Conservation (phyloP, 2,113 vertebrate species). For the Henicopernis longicauda region DNA sequence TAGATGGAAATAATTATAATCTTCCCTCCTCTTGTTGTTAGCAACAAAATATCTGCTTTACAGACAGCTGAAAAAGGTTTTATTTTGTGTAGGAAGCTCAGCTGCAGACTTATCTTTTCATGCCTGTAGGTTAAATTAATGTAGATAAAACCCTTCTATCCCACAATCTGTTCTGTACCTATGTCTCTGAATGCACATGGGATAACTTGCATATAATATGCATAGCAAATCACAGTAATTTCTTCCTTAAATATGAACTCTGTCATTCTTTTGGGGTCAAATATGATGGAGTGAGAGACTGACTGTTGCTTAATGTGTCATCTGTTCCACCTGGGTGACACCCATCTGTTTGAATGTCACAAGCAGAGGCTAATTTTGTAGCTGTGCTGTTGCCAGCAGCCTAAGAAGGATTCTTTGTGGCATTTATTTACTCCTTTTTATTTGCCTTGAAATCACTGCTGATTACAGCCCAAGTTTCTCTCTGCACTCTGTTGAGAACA, state of each 20-base stretch:
- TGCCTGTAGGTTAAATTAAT: background rate
- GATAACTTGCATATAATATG: background rate
- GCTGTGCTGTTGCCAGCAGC: background rate
- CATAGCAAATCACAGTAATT: background rate
- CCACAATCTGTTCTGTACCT: background rate
- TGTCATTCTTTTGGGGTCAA: background rate
- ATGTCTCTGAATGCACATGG: background rate
- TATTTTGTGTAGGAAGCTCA: background rate
- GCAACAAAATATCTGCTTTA: background rate
- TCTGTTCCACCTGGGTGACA: conserved; percentile 46
- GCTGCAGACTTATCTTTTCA: background rate
- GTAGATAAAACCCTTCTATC: background rate
- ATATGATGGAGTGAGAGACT: background rate
- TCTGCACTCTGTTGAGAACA: background rate
- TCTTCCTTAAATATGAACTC: background rate
- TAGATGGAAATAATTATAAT: background rate
- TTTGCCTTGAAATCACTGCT: background rate
- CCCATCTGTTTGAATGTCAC: background rate
- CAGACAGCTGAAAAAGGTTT: background rate
- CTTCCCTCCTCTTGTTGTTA: background rate
- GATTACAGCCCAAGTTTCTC: background rate
- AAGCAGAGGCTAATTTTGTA: conserved; percentile 24
- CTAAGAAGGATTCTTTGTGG: conserved; percentile 16
- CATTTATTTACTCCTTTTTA: background rate
- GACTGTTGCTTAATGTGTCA: conserved; percentile 40